Percentiles rank a stretch among this genome's conserved stretches.
These are phyloP conservation scores for Alitta virens DNA, from an alignment of 2,888 invertebrate genomes.

Conservation along the genomic window DNA sequence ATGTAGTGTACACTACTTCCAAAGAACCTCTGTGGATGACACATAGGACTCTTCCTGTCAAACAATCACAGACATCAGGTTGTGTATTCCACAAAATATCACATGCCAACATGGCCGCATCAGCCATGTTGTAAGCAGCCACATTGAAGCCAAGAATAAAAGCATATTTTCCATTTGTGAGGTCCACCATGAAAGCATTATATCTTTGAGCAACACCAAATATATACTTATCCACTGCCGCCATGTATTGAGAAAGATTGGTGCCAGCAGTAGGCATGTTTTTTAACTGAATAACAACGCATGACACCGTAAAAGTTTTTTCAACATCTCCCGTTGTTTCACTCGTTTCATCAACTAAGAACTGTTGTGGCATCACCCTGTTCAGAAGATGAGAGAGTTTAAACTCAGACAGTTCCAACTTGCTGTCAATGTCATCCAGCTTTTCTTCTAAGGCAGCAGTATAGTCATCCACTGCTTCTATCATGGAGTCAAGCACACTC, in stretches of 20 bases:
- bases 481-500: conserved; percentile 48
- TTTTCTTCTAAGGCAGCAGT: conserved; percentile 39
- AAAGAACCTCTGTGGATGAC: background rate
- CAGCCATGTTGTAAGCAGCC: background rate
- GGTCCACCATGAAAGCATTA: conserved; percentile 6
- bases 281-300: too few species aligned
- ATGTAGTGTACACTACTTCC: too few species aligned
- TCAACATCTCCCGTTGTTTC: background rate
- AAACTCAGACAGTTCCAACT: background rate
- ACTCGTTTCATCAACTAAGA: background rate
- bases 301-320: too few species aligned
- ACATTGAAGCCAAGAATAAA: conserved; percentile 1
- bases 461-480: conserved; percentile 47
- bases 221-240: background rate
- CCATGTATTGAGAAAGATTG: background rate
- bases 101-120: conserved; percentile 9
- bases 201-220: background rate
- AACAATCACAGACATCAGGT: too few species aligned
- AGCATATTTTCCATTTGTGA: background rate
- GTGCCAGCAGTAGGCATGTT: background rate
- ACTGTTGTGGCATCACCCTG: background rate
- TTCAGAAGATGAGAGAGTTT: background rate
- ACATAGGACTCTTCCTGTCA: background rate
- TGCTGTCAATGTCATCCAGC: conserved; percentile 22
- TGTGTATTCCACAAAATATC: background rate